Evolutionary conservation across 2,888 invertebrate genomes (phyloP), one percentile per base, ranked within the genome.

Genomic region (Teinopalpus imperialis): DNA sequence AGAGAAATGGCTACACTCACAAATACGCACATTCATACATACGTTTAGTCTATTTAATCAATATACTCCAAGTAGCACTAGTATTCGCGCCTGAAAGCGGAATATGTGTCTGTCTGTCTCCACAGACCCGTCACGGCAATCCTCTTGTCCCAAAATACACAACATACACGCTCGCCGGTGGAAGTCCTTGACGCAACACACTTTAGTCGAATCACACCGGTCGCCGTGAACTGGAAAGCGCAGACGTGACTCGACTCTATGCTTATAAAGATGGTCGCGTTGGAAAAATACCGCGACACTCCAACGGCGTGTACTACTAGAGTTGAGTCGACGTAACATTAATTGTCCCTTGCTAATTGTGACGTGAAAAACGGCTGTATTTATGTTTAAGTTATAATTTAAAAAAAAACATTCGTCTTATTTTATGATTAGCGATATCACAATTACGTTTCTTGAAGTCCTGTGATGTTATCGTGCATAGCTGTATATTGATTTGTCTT

Each of bases 111-210:
- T 14, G n/a, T n/a, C n/a, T n/a, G n/a, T n/a, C n/a, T n/a, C n/a
- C 4, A 16, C 14, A 16, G 16, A 26, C 14, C 13, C 21, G 23
- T 34, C 23, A 23, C 13, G 20, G 34, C 13, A 3, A 32, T 9
- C 20, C 4, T 23, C n/a, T 26, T 8, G 35, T 23, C 14, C 12
- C 20, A 13, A 13, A 21, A 31, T 44, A 26, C 24, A n/a, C 30
- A 53, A 53, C 45, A 50, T 51, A 54, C 53, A 52, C 55, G 53
- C 53, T 41, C 56, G 44, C 31, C 58, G 48, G 21, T 44, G 43
- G 43, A 56, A 56, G 61, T 56, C 59, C 52, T 50, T 48, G 32
- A 40, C 42, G 39, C 8, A 20, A 30, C 27, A 20, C 27, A 14
- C 7, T 20, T 16, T 26, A 10, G 14, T 20, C 13, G 30, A 18